A percentile compares a stretch with the other conserved stretches of the same genome.
These are phyloP conservation scores for Phalangium opilio DNA, from an alignment of 2,888 invertebrate species.

Conservation along the genomic window DNA sequence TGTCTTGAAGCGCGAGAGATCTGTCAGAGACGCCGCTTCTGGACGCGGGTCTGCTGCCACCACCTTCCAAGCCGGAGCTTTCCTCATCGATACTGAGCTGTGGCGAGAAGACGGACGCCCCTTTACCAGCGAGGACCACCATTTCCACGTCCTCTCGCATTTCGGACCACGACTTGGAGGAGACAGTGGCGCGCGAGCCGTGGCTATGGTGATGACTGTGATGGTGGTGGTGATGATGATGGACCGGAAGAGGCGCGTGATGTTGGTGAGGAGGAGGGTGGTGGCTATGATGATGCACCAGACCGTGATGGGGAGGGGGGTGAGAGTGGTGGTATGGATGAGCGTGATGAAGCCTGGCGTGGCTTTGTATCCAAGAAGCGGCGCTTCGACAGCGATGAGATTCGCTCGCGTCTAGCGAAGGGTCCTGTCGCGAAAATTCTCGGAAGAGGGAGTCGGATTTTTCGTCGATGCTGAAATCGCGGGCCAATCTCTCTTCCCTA, in stretches of 20 bases:
- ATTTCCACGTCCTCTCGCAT: too few species aligned
- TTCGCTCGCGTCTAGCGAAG: conserved; percentile 24
- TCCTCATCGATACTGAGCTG: conserved; percentile 34
- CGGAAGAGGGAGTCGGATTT: conserved; percentile 37
- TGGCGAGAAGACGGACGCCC: conserved; percentile 26
- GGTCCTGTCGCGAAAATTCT: conserved; percentile 36
- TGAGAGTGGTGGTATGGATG: too few species aligned
- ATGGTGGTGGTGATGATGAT: too few species aligned
- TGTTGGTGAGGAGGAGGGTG: too few species aligned
- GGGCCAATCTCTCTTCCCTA: conserved; percentile 22
- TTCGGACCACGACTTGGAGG: too few species aligned
- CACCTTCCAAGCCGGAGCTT: conserved; percentile 10
- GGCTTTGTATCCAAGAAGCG: conserved; percentile 20
- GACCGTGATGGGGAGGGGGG: too few species aligned
- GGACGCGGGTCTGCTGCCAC: conserved; percentile 1
- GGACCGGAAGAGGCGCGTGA: too few species aligned
- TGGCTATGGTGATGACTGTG: too few species aligned
- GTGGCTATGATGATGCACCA: too few species aligned
- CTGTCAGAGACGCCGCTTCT: neutral
- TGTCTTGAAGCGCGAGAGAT: neutral
- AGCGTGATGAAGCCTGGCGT: conserved; percentile 26
- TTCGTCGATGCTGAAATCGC: conserved; percentile 39
- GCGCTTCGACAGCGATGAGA: conserved; percentile 22
- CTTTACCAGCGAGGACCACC: too few species aligned
- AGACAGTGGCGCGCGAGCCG: too few species aligned